phyloP scores from a whole-genome alignment of 2,797 vertebrate species.

The Sciaenops ocellatus region DNA sequence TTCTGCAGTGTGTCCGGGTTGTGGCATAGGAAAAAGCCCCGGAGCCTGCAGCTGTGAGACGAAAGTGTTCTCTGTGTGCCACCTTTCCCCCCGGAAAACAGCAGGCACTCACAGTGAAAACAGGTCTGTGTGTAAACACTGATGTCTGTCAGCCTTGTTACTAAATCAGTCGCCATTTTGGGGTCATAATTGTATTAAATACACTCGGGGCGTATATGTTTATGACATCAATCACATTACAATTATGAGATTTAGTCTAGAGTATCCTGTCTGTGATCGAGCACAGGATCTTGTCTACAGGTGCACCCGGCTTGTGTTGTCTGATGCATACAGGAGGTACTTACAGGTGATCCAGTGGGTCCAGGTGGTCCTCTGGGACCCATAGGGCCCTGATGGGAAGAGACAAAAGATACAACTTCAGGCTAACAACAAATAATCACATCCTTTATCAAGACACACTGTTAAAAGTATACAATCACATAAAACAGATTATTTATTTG shows the following conservation, averaged over 20 bases:
- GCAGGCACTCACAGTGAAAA: constrained; percentile 17
- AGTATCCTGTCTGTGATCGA: constrained; percentile 35
- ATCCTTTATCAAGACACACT: not conserved
- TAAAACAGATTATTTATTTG: constrained; percentile 9
- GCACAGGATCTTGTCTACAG: constrained; percentile 43
- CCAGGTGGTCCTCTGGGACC: constrained; percentile 97
- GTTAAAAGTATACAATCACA: constrained; percentile 20
- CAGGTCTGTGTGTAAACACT: constrained; percentile 32
- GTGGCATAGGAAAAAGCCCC: constrained; percentile 65
- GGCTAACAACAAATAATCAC: constrained; percentile 15
- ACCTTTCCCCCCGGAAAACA: constrained; percentile 41
- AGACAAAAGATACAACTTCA: constrained; percentile 61
- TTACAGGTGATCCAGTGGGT: constrained; percentile 92
- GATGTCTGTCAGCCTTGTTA: constrained; percentile 20
- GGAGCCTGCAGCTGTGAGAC: constrained; percentile 66
- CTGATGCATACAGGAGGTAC: constrained; percentile 73
- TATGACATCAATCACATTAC: constrained; percentile 1
- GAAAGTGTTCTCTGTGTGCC: constrained; percentile 36
- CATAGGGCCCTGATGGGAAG: constrained; percentile 91
- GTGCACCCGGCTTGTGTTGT: constrained; percentile 25
- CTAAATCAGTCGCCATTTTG: constrained; percentile 12
- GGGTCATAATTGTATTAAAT: constrained; percentile 35
- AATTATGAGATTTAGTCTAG: constrained; percentile 54
- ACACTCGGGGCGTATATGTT: not conserved
- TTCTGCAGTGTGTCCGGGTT: constrained; percentile 46